A percentile compares a stretch with the other conserved stretches of the same genome.
These are phyloP conservation scores for Sebastes vulpes DNA, from an alignment of 2,797 vertebrate genomes.

Conservation along the genomic window DNA sequence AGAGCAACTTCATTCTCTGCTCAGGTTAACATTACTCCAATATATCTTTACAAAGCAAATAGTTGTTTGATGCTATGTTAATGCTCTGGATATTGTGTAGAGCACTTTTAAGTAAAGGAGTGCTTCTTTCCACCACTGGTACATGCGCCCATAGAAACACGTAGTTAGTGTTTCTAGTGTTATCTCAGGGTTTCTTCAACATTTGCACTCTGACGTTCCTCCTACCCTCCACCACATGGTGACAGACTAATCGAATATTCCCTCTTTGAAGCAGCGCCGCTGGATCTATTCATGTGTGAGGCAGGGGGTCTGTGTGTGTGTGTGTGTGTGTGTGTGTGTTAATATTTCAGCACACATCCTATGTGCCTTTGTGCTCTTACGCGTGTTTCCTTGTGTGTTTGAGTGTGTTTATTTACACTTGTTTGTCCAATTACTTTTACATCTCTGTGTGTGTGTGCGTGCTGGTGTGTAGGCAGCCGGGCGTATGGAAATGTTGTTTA, in stretches of 20 bases:
- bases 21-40: no score
- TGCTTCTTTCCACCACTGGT: not conserved
- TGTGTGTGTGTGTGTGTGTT: conserved; percentile 6
- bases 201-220: conserved; percentile 37
- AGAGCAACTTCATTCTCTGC: no score
- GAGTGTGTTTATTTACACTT: conserved; percentile 69
- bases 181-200: conserved; percentile 41
- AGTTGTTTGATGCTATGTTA: no score
- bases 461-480: conserved; percentile 53
- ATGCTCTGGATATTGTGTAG: no score
- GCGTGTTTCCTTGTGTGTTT: conserved; percentile 49
- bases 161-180: conserved; percentile 15
- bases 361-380: conserved; percentile 51
- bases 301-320: conserved; percentile 23
- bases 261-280: conserved; percentile 68
- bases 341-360: conserved; percentile 18
- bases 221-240: conserved; percentile 43
- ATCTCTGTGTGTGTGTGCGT: conserved; percentile 17
- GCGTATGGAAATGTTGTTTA: conserved; percentile 83
- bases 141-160: not conserved
- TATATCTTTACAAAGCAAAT: no score
- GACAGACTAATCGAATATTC: conserved; percentile 78
- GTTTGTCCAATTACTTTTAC: conserved; percentile 68
- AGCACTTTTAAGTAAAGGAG: not conserved
- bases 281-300: conserved; percentile 68